Percentiles rank a stretch among this genome's conserved stretches.
These are phyloP conservation scores for Meloidogyne chitwoodi DNA, from an alignment of 1,140 invertebrate genomes.

Conservation along the genomic window DNA sequence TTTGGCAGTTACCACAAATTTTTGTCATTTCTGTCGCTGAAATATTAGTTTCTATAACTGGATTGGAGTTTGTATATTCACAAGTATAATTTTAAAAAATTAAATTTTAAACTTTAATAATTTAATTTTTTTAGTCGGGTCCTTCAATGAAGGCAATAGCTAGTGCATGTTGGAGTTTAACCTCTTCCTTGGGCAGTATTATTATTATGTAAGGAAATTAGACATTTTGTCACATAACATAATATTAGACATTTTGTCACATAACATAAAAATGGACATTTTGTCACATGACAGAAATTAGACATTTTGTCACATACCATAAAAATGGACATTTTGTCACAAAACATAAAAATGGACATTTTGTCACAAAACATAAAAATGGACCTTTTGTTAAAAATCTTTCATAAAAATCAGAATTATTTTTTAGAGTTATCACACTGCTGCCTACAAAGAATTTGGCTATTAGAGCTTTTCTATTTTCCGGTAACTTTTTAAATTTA, in stretches of 20 bases:
- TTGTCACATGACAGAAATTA: neutral
- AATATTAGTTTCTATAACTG: slow-evolving; percentile 59
- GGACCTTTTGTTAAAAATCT: neutral
- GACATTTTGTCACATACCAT: neutral
- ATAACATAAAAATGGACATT: no score
- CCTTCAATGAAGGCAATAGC: neutral
- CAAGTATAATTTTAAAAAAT: slow-evolving; percentile 27
- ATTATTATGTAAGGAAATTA: neutral
- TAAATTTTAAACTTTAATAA: neutral
- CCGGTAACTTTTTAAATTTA: neutral
- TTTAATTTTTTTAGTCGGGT: neutral
- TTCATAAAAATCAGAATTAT: no score
- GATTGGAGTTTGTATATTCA: slow-evolving; percentile 56
- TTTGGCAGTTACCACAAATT: slow-evolving; percentile 59
- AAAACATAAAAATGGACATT: neutral
- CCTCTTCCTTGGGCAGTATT: neutral
- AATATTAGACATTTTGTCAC: neutral
- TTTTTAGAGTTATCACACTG: neutral
- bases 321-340: no score
- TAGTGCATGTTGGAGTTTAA: neutral
- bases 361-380: neutral
- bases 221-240: neutral
- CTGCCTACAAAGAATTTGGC: neutral
- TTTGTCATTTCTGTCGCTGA: slow-evolving; percentile 54
- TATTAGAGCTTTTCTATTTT: neutral